Base-by-base conservation (phyloP, 2,888 invertebrate genomes). In the Steinernema carpocapsae region DNA sequence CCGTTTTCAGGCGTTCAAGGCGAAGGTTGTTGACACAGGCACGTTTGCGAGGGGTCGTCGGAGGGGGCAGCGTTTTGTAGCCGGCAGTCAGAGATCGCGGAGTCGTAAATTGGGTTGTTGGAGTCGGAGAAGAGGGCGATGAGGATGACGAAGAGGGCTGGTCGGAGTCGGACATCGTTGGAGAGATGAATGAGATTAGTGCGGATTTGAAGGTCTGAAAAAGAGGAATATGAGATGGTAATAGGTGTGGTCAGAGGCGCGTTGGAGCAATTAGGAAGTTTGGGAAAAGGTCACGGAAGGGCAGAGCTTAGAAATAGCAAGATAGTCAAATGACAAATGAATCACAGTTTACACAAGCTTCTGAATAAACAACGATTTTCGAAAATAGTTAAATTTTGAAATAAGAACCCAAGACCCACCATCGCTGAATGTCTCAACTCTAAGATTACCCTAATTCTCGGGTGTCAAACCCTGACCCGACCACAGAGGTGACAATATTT, bases 1-100 rank as follows among this genome's bases (percentile, higher is more conserved):
- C 56, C 56, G 56, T 19, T 56, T 56, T 56, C 24, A 56, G 56
- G 6, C 56, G 56, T 17, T 56, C 56, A 4, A 56, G 14, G 6
- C 56, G 56, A 3, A 56, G 24, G 56, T 56, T 56, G 26, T 22
- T 56, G 26, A 56, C 56, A 12, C 56, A 22, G 56, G 56, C 12
- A 6, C 56, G 56, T 24, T 56, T 56, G 3, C 56, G 56, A 4
- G 56, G 56, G 56, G 56, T 56, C 24, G 56, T 56, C 56, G 56
- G 56, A 2, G 56, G 56, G 24, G 56, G 56, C 3, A 56, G 56
- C 56, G 3, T 10, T 26, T 56, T 56, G 56, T 56, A 26, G 56
- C 56, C 56, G 56, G 56, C 56, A 17, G 56, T 24, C 24, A 56
- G 56, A 3, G 56, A 22, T 22, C 56, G 56, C 3, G 56, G 56